Base-by-base conservation (phyloP, 2,888 invertebrate genomes). In the Dryococelus australis region DNA sequence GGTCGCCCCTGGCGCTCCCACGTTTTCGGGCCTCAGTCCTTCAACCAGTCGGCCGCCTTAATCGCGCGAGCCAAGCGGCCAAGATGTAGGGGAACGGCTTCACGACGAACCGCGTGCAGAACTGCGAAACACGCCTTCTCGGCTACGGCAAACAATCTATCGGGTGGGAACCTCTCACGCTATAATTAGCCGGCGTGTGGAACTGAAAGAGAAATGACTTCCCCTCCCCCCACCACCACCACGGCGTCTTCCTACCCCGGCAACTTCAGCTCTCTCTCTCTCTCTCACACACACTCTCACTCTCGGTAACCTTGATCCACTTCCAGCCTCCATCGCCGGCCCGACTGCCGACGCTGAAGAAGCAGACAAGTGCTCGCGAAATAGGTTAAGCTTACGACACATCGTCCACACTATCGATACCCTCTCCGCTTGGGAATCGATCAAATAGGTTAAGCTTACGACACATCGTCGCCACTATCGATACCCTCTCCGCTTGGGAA, bases 241-340 rank as follows among this genome's bases (percentile, higher is more conserved):
- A 0, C 16, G 16, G 47, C 65, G 8, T 24, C 65, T n/a, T 9
- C 65, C 24, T 65, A 8, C 65, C n/a, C 65, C 16, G 16, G 47
- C 47, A 5, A 8, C 10, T 47, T 8, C 47, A 47, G 47, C 47
- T 47, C 12, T 47, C 47, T 28, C 83, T 28, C 83, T 83, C 83
- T 83, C 28, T 0, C 83, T 83, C 16, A n/a, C n/a, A n/a, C n/a
- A n/a, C 83, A 83, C 83, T 83, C 83, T 83, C 28, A 10, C 83
- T 83, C 16, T 83, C 83, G 28, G 35, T 83, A 83, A 83, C 83
- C 83, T 83, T 83, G 83, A 83, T 83, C 83, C 83, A 83, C 83
- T 83, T 83, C 35, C 35, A 28, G 35, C 8, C 83, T 83, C 9
- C 79, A 6, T 47, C 65, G 28, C 16, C 83, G 43, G 83, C 5